Base-by-base conservation (phyloP, 1,140 invertebrate genomes). In the Atta texana region DNA sequence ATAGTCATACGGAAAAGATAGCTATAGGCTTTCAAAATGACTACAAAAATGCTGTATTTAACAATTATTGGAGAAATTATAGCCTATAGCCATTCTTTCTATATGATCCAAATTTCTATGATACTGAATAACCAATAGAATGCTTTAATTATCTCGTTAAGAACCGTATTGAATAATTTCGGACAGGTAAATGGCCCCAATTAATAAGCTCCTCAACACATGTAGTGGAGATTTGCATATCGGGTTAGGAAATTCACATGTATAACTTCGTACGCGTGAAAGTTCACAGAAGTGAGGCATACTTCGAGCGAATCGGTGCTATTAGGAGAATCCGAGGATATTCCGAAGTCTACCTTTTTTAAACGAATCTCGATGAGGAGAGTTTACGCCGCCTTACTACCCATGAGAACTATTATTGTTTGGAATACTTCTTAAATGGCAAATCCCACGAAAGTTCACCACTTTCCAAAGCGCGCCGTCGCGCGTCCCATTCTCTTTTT, bases 221-320 rank as follows among this genome's bases (percentile, higher is more conserved):
- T 71, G 68, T 53, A 68, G 44, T 24, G 39, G 59, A 77, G 76
- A 90, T 90, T 90, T 90, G 77, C 89, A 87, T 89, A 89, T 51
- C 53, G 66, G 59, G 28, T 61, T 12, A 72, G 28, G 88, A 72
- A 84, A 78, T 89, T 90, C 72, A 77, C 51, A 44, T 74, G 77
- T 77, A 78, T 61, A 51, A 53, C 18, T 68, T 63, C 24, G 24
- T 63, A 55, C 51, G 34, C 24, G 44, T 28, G 59, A 57, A 76
- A 89, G 72, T 57, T 51, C 51, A 85, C 69, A 63, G 24, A 64
- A 85, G 44, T 34, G 59, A 61, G 87, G 53, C 39, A 44, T 7
- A 44, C 68, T 55, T 71, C 85, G 53, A 49, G 63, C 12, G 39
- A 61, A 68, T 31, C 8, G 28, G 49, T 34, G 88, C 59, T 86